phyloP scores from a whole-genome alignment of 2,113 vertebrate genomes.

The Lagopus muta region DNA sequence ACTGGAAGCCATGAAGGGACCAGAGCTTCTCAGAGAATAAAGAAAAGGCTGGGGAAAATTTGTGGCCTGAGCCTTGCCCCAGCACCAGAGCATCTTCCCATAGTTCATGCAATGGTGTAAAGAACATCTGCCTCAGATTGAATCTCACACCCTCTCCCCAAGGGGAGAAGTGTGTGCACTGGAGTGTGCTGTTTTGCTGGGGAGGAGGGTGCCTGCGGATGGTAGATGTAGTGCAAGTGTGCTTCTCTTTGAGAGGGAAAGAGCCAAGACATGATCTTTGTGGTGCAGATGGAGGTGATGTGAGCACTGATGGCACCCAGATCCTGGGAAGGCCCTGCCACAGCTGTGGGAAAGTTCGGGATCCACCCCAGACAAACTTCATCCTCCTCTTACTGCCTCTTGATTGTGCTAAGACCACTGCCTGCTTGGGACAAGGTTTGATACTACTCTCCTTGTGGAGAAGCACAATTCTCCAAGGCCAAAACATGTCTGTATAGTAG shows the following conservation, averaged over 20 bases:
- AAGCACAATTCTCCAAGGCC: not conserved
- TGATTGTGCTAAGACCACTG: not conserved
- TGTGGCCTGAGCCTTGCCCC: not conserved
- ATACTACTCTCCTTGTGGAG: not conserved
- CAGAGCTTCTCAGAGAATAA: not conserved
- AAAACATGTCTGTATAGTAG: not conserved
- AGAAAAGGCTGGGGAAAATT: not conserved
- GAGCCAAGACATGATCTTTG: not conserved
- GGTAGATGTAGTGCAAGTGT: not conserved
- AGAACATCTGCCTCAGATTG: not conserved
- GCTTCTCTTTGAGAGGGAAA: not conserved
- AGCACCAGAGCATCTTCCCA: not conserved
- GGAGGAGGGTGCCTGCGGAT: not conserved
- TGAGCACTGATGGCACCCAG: not conserved
- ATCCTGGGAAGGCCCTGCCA: not conserved
- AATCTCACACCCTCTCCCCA: not conserved
- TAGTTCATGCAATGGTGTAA: not conserved
- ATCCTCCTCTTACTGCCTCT: not conserved
- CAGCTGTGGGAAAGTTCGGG: not conserved
- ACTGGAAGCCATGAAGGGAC: not conserved
- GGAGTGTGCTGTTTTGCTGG: slow-evolving; percentile 30
- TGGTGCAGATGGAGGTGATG: not conserved
- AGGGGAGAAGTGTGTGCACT: slow-evolving; percentile 22
- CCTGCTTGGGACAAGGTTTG: not conserved
- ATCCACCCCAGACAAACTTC: not conserved